Conservation (phyloP, 2,797 vertebrate genomes). For the Sebastes miniatus region DNA sequence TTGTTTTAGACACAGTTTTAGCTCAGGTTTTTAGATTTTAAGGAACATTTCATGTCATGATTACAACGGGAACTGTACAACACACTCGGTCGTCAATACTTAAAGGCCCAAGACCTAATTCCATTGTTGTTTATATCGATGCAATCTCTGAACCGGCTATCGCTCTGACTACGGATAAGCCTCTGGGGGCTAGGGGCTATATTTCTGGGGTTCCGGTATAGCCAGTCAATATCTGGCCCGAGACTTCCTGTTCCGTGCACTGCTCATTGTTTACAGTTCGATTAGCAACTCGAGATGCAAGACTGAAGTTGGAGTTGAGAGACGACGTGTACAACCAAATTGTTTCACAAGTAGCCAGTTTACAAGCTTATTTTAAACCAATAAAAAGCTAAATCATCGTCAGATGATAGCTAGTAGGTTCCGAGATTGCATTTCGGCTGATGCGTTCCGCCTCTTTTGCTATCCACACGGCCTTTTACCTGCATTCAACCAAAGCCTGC, state of each 20-base stretch:
- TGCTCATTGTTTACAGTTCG: neutral
- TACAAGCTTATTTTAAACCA: neutral
- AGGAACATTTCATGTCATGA: neutral
- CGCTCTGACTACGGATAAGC: neutral
- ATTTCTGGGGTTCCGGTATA: neutral
- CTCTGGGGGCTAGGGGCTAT: neutral
- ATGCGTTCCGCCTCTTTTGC: neutral
- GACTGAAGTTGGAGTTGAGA: too few species aligned
- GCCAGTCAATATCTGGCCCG: neutral
- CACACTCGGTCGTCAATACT: neutral
- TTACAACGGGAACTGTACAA: neutral
- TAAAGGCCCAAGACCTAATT: neutral
- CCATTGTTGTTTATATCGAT: neutral
- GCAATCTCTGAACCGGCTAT: neutral
- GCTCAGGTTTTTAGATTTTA: neutral
- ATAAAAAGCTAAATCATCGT: neutral
- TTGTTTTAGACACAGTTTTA: neutral
- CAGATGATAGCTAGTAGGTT: neutral
- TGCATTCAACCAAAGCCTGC: neutral
- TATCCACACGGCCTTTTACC: neutral
- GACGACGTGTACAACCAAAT: too few species aligned
- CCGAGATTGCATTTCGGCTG: neutral
- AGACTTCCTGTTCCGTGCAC: neutral
- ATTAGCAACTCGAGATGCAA: neutral
- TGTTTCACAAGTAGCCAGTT: neutral